Percentiles rank a stretch among this genome's conserved stretches.
phyloP scores from a whole-genome alignment of 2,113 vertebrate genomes.

The Saimiri boliviensis region DNA sequence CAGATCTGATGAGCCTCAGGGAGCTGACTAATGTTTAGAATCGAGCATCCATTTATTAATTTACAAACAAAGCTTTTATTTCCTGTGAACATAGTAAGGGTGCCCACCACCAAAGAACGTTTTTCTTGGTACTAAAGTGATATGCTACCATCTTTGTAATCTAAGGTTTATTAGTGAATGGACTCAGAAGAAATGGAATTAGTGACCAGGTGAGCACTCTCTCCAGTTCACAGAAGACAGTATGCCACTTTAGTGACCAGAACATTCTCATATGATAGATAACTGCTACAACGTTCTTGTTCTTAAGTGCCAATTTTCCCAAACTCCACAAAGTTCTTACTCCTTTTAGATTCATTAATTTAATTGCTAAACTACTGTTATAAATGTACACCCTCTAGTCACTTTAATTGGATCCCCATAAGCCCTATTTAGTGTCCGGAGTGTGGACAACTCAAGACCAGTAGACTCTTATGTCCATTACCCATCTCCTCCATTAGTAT shows the following conservation, averaged over 20 bases:
- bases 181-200: not conserved
- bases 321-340: not conserved
- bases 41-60: not conserved
- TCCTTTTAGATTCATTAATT: not conserved
- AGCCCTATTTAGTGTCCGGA: not conserved
- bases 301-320: not conserved
- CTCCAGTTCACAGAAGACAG: not conserved
- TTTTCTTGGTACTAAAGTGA: not conserved
- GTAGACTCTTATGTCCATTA: not conserved
- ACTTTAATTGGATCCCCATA: not conserved
- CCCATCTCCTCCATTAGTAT: not conserved
- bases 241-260: not conserved
- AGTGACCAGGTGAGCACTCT: not conserved
- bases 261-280: not conserved
- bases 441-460: not conserved
- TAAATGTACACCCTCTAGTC: not conserved
- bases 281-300: not conserved
- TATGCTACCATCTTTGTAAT: not conserved
- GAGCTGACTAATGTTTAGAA: not conserved
- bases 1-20: not conserved
- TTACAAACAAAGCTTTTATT: not conserved
- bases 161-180: not conserved
- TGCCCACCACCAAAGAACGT: not conserved
- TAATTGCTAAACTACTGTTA: not conserved
- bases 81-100: not conserved